Evolutionary conservation across 2,113 vertebrate genomes (phyloP).

Genomic region (Symphodus melops): DNA sequence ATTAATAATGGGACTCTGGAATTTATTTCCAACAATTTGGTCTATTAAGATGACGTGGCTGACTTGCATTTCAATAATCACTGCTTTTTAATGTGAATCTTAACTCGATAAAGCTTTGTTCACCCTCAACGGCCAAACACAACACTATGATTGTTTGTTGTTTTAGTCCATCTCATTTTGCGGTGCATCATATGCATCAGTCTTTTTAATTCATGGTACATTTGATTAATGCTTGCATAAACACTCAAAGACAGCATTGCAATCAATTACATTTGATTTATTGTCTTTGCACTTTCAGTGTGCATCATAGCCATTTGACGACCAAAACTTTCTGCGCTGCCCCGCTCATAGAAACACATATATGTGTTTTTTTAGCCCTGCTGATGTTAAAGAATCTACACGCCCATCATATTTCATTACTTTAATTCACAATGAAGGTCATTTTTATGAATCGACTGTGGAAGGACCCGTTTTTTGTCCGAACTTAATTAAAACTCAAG

Average conservation of each 20-base stretch:
- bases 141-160: slow-evolving; percentile 50
- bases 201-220: slow-evolving; percentile 75
- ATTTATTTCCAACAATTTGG: slow-evolving; percentile 13
- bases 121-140: slow-evolving; percentile 29
- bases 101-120: slow-evolving; percentile 26
- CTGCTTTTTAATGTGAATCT: slow-evolving; percentile 16
- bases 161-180: slow-evolving; percentile 50
- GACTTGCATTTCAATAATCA: slow-evolving; percentile 6
- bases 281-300: slow-evolving; percentile 60
- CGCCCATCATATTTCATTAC: slow-evolving; percentile 75
- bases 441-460: slow-evolving; percentile 76
- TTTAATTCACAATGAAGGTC: slow-evolving; percentile 75
- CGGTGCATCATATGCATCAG: slow-evolving; percentile 57
- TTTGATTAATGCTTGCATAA: slow-evolving; percentile 74
- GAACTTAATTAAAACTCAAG: slow-evolving; percentile 78
- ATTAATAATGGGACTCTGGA: slow-evolving; percentile 3
- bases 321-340: slow-evolving; percentile 55
- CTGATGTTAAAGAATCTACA: slow-evolving; percentile 28
- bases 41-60: slow-evolving; percentile 7
- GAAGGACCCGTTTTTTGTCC: slow-evolving; percentile 68
- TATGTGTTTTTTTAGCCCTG: slow-evolving; percentile 11
- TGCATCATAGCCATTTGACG: slow-evolving; percentile 43
- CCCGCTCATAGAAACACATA: slow-evolving; percentile 36
- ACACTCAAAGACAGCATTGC: slow-evolving; percentile 66
- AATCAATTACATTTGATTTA: slow-evolving; percentile 79